Evolutionary conservation across 2,888 invertebrate species (phyloP), one percentile per base, ranked within the genome.

Genomic region (Orthosia gracilis): DNA sequence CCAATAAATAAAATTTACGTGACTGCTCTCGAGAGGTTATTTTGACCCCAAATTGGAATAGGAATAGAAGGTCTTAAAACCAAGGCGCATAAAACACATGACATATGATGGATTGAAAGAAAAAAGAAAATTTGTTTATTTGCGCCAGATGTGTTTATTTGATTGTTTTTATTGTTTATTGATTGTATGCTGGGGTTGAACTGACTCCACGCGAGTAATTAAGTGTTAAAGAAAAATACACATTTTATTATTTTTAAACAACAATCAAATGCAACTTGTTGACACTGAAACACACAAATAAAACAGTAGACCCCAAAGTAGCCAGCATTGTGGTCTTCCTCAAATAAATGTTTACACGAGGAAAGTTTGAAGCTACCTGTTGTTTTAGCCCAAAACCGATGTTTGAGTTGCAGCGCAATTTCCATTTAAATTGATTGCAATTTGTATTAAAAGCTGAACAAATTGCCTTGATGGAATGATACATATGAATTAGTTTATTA

Each of bases 341-440:
- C 62, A 58, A 18, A 71, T 26, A 68, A 81, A 81, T 75, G 45
- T 81, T 79, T 80, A 69, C 65, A 62, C 21, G 12, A 71, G 55
- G 13, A 63, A 83, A 66, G 55, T 83, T 80, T 75, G 66, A 49
- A 62, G 62, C 47, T 71, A 69, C 66, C 59, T 75, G 80, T 71
- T 80, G 69, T 76, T 80, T 62, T 68, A 71, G 40, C n/a, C 31
- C 15, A 17, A 54, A 54, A 54, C 55, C 26, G 55, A 69, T 70
- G 49, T 80, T 83, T 71, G 50, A 40, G 17, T 68, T 67, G 52
- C 58, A 62, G 26, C 18, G 54, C 69, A 64, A n/a, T 61, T 49
- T n/a, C 67, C 21, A 62, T 63, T 68, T 13, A 61, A 69, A 69
- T 63, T 17, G 12, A 72, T 40, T 69, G 15, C 12, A n/a, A 58